A percentile compares a stretch with the other conserved stretches of the same genome.
Evolutionary conservation across 1,140 invertebrate genomes (phyloP).

Genomic region (Heliconius melpomene): DNA sequence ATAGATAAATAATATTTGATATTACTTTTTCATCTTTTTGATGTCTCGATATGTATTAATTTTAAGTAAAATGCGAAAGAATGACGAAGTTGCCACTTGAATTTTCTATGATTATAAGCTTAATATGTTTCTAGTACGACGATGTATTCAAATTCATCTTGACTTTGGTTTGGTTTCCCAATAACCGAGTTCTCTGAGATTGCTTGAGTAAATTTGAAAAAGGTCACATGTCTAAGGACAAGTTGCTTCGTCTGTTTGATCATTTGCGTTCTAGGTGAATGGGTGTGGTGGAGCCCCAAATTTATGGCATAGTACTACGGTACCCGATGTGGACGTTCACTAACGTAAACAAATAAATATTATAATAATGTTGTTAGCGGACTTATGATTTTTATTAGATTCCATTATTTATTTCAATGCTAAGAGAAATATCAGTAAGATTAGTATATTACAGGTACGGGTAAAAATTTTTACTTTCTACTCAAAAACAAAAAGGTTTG

Average conservation of each 20-base stretch:
- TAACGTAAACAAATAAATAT: not conserved
- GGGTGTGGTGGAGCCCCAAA: slow-evolving; percentile 20
- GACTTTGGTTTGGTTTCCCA: slow-evolving; percentile 24
- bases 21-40: too few species aligned
- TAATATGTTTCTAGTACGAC: not conserved
- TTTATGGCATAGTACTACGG: not conserved
- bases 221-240: slow-evolving; percentile 35
- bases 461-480: not conserved
- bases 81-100: too few species aligned
- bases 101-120: not conserved
- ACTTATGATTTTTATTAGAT: too few species aligned
- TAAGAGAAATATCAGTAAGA: not conserved
- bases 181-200: slow-evolving; percentile 34
- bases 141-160: not conserved
- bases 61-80: too few species aligned
- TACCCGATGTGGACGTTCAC: not conserved
- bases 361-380: too few species aligned
- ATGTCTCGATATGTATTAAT: too few species aligned
- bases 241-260: slow-evolving; percentile 34
- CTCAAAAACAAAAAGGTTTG: not conserved
- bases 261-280: slow-evolving; percentile 29
- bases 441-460: not conserved
- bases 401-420: not conserved
- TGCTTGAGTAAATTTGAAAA: slow-evolving; percentile 33
- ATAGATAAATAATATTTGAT: not conserved